These are phyloP conservation scores for Drosophila parabipectinata DNA, from an alignment of 1,140 invertebrate species.

Conservation along the genomic window DNA sequence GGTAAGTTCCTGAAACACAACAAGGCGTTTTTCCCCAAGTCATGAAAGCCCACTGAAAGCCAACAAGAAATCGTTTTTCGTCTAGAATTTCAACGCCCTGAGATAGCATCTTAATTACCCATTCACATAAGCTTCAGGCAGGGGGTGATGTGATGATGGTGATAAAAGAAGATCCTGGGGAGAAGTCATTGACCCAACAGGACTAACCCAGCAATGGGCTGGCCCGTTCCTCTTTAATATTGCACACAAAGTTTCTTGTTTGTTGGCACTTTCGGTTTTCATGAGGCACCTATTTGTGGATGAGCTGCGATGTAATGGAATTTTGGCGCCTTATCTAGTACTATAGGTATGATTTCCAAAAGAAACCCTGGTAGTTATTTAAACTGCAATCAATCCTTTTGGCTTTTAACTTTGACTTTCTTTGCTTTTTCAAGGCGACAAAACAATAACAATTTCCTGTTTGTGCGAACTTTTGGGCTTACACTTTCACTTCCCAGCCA, in stretches of 20 bases:
- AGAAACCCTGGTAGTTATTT: background rate
- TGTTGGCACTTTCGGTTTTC: conserved; percentile 28
- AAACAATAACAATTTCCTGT: conserved; percentile 72
- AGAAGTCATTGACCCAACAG: conserved; percentile 63
- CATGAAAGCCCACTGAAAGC: conserved; percentile 22
- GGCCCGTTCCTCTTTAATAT: conserved; percentile 43
- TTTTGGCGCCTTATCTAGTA: background rate
- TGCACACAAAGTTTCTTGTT: conserved; percentile 33
- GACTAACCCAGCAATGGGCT: conserved; percentile 29
- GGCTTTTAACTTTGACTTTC: background rate
- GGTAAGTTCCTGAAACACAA: conserved; percentile 11
- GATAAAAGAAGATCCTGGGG: conserved; percentile 4
- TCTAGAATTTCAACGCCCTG: conserved; percentile 62
- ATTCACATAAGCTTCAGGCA: conserved; percentile 17
- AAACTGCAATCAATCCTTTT: too few species aligned
- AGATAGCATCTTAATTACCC: conserved; percentile 77
- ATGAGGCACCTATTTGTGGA: background rate
- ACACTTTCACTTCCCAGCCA: conserved; percentile 44
- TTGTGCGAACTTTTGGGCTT: conserved; percentile 57
- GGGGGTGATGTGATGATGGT: background rate
- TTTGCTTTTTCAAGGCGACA: conserved; percentile 64
- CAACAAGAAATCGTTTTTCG: conserved; percentile 41
- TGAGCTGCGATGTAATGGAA: background rate
- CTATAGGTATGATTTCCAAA: background rate
- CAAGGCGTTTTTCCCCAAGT: conserved; percentile 15